These are phyloP conservation scores for Cuniculus paca DNA, from an alignment of 2,797 vertebrate genomes.

Conservation along the genomic window DNA sequence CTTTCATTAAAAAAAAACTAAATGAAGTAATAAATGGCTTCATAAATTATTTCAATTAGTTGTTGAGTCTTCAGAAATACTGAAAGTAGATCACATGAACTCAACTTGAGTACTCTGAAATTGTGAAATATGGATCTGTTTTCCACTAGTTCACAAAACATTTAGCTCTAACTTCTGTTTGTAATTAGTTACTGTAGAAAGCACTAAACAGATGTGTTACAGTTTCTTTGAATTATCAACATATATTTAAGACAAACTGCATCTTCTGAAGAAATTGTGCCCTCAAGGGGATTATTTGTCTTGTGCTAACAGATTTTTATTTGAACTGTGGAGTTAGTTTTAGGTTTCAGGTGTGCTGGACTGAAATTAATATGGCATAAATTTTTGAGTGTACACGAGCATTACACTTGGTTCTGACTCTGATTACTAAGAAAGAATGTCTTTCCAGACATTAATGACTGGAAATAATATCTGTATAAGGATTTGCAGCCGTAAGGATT, in stretches of 20 bases:
- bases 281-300: slow-evolving; percentile 57
- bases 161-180: slow-evolving; percentile 54
- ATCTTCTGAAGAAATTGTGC: slow-evolving; percentile 60
- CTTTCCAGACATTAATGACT: slow-evolving; percentile 59
- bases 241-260: slow-evolving; percentile 65
- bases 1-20: not conserved
- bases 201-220: slow-evolving; percentile 57
- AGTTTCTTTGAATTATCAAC: slow-evolving; percentile 64
- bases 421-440: slow-evolving; percentile 76
- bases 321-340: slow-evolving; percentile 63
- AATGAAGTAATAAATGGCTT: slow-evolving; percentile 53
- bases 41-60: slow-evolving; percentile 73
- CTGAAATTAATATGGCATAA: slow-evolving; percentile 78
- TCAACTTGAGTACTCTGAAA: slow-evolving; percentile 39
- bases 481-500: slow-evolving; percentile 54
- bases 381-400: slow-evolving; percentile 74
- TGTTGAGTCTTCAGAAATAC: slow-evolving; percentile 50
- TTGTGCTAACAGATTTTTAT: slow-evolving; percentile 64
- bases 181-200: slow-evolving; percentile 77
- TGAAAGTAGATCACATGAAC: slow-evolving; percentile 5
- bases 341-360: slow-evolving; percentile 69
- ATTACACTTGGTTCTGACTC: slow-evolving; percentile 73
- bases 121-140: slow-evolving; percentile 28
- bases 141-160: slow-evolving; percentile 67
- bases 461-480: slow-evolving; percentile 71